Base-by-base conservation (phyloP, 2,888 invertebrate genomes). In the Dendrolimus houi region DNA sequence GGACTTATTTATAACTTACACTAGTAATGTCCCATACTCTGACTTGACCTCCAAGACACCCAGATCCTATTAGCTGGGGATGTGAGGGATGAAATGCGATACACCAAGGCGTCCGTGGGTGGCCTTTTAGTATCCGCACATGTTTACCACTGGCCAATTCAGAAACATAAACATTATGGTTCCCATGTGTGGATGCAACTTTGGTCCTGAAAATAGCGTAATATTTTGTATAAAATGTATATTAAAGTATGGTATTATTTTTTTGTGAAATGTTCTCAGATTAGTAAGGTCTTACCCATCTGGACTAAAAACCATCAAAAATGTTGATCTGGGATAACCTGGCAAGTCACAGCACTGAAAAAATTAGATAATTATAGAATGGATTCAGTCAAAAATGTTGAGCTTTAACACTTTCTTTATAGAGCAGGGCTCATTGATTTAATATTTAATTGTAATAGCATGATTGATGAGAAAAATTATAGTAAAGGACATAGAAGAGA, bases 81-180 rank as follows among this genome's bases (percentile, higher is more conserved):
- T 94, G 95, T 8, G 95, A 94, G 0, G 97, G 97, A 85, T 97
- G 97, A 81, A 97, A 97, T 53, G 96, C 96, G 56, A 97, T 93
- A 73, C 96, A 96, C 97, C 97, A 97, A 1, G 97, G 97, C 12
- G 97, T 97, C 52, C 97, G 91, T 1, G 96, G 96, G 83, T 97
- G 97, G 0, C 97, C 97, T 52, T 93, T 92, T 57, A 97, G 81
- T 52, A 95, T 95, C 68, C 94, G 93, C 40, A 96, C 93, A 74
- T 96, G 95, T 75, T 94, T 95, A 0, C 96, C 96, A 69, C 93
- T 96, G 17, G 93, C 92, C 53, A 96, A 82, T 74, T 97, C 96
- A 13, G 95, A 95, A 41, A 97, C 94, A 79, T 97, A 96, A 47
- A 97, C 94, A 79, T 95, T 95, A 77, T 97, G 97, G 81, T 97